Percentiles rank a stretch among this genome's conserved stretches.
These are phyloP conservation scores for Limnodromus scolopaceus DNA, from an alignment of 2,797 vertebrate species.

Conservation along the genomic window DNA sequence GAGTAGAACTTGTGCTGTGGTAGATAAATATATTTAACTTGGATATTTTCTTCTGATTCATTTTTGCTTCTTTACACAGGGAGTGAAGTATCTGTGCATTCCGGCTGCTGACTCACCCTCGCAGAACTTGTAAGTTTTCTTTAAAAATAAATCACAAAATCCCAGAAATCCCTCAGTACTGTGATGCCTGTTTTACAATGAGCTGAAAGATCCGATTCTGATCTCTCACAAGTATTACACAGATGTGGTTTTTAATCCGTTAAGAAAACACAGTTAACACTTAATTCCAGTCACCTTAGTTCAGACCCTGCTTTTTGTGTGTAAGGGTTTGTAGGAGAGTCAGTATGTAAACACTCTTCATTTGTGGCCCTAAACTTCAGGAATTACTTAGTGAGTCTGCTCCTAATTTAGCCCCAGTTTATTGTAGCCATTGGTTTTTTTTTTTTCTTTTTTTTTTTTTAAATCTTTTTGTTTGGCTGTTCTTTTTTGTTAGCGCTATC, in stretches of 20 bases:
- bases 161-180: background rate
- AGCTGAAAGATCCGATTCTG: background rate
- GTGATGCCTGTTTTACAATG: background rate
- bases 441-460: background rate
- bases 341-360: background rate
- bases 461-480: background rate
- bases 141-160: background rate
- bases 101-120: conserved; percentile 92
- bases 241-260: background rate
- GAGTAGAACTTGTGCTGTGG: background rate
- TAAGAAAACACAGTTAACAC: background rate
- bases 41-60: background rate
- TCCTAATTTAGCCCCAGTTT: background rate
- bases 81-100: conserved; percentile 97
- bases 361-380: background rate
- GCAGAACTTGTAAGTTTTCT: conserved; percentile 93
- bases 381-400: background rate
- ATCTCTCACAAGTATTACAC: background rate
- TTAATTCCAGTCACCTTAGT: background rate
- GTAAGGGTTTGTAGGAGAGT: background rate
- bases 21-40: background rate
- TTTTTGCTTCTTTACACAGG: conserved; percentile 81
- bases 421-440: background rate
- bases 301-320: background rate
- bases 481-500: background rate